These are phyloP conservation scores for Eremophila alpestris DNA, from an alignment of 2,797 vertebrate species.

Conservation along the genomic window DNA sequence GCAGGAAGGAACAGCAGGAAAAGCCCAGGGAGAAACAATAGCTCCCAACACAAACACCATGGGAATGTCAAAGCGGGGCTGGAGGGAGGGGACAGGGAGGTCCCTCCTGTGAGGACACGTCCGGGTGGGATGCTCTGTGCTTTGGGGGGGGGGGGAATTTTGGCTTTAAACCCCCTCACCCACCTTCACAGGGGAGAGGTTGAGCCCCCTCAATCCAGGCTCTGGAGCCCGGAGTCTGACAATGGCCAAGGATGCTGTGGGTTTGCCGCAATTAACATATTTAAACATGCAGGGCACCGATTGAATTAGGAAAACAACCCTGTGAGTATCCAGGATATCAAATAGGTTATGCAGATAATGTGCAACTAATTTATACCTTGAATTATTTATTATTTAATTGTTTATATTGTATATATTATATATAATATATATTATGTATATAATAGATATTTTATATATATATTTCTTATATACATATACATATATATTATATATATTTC, in stretches of 20 bases:
- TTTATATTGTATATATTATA: background rate
- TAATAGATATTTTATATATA: too few species aligned
- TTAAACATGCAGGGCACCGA: background rate
- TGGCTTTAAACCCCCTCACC: accelerated
- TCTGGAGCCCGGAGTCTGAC: background rate
- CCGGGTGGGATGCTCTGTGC: accelerated
- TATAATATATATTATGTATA: too few species aligned
- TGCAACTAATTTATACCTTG: background rate
- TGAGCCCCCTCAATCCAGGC: background rate
- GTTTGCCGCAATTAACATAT: background rate
- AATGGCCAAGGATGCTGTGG: accelerated
- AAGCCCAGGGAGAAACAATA: slow-evolving; percentile 52
- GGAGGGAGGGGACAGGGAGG: background rate
- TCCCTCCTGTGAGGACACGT: background rate
- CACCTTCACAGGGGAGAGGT: background rate
- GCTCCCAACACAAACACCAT: background rate
- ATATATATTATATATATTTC: too few species aligned
- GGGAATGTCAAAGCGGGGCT: background rate
- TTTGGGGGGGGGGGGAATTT: background rate
- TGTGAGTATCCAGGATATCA: background rate
- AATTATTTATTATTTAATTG: background rate
- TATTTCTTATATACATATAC: too few species aligned
- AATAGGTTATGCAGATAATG: background rate
- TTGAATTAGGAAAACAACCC: background rate
- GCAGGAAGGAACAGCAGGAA: slow-evolving; percentile 64